Conservation (phyloP, 2,113 vertebrate species). For the Hemibagrus wyckioides region DNA sequence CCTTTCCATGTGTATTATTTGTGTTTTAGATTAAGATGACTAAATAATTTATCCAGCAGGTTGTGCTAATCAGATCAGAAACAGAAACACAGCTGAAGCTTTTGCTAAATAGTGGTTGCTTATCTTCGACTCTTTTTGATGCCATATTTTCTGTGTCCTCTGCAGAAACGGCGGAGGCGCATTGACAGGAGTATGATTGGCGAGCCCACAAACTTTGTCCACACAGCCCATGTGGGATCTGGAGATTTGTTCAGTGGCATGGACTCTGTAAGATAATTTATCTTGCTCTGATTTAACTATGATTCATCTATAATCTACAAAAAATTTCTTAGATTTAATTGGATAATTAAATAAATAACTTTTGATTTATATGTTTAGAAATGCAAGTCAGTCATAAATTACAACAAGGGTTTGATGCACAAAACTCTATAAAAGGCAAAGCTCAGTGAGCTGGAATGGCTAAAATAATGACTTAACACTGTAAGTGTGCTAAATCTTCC, state of each 20-base stretch:
- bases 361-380: neutral
- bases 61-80: neutral
- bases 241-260: slow-evolving; percentile 87
- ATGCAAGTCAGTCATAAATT: neutral
- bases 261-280: slow-evolving; percentile 78
- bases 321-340: too few relatives aligned
- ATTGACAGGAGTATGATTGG: slow-evolving; percentile 90
- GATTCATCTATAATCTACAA: neutral
- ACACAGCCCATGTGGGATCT: slow-evolving; percentile 88
- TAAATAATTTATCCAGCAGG: neutral
- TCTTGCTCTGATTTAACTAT: neutral
- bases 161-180: slow-evolving; percentile 82
- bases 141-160: neutral
- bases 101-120: neutral
- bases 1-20: neutral
- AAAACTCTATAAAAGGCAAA: neutral
- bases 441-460: neutral
- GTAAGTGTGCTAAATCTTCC: neutral
- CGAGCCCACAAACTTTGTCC: slow-evolving; percentile 89
- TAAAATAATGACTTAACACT: neutral
- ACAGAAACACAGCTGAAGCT: neutral
- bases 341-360: too few relatives aligned
- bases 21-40: neutral
- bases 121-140: neutral
- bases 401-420: neutral